Base-by-base conservation (phyloP, 2,888 invertebrate genomes). In the Arge pagana region DNA sequence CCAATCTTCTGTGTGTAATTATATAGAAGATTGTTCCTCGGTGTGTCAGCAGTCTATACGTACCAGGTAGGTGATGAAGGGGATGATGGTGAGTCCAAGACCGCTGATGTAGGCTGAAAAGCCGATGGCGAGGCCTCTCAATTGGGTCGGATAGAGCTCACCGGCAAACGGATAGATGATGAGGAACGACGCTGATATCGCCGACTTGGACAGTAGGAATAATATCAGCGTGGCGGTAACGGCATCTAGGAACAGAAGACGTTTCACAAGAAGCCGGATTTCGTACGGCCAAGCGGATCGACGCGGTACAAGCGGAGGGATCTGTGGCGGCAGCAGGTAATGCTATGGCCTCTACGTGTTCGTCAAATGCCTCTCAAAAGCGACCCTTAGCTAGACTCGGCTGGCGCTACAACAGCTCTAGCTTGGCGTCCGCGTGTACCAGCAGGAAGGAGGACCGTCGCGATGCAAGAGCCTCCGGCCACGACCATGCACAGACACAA, bases 121-220 rank as follows among this genome's bases (percentile, higher is more conserved):
- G 39, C 94, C 94, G 62, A 95, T 93, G 11, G 94, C 95, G 50
- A 94, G 81, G 2, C 94, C 94, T 63, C 95, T 82, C 37, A 93
- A 81, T 73, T 91, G 90, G 2, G 94, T 95, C 1, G 95, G 95
- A 77, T 94, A 94, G 16, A 95, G 76, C 78, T 95, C 95, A 7
- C 92, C 92, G 61, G 93, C 93, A 76, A 94, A 94, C 0, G 94
- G 93, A 76, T 94, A 95, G 65, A 95, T 92, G 57, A 93, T 92
- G 51, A 93, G 80, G 78, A 93, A 95, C 4, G 93, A 92, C 4
- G 93, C 93, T 1, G 94, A 93, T 70, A 94, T 90, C 59, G 93
- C 85, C 59, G 91, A 91, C 78, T 95, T 95, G 10, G 93, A 89
- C 66, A 92, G 80, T 30, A 92, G 78, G 74, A 89, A 93, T 13